Evolutionary conservation across 53 echinoderm and acorn worm species (phyloP).

Genomic region (Paelopatides confundens): DNA sequence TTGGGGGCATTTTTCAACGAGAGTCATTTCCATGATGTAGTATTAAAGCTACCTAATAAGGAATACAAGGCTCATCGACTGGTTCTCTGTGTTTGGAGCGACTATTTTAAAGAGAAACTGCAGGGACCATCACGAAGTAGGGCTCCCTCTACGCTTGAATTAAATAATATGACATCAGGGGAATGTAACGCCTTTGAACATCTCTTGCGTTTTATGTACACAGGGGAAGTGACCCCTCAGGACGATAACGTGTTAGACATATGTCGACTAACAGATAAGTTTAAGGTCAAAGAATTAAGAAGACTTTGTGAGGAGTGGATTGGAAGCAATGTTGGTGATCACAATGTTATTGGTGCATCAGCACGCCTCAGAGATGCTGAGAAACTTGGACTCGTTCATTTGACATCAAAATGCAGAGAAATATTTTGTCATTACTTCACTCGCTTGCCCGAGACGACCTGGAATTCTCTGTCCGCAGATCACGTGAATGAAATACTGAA

Average conservation of each 20-base stretch:
- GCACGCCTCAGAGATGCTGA: slow-evolving; percentile 49
- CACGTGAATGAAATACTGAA: slow-evolving; percentile 39
- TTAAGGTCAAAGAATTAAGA: slow-evolving; percentile 35
- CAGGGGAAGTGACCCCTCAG: slow-evolving; percentile 29
- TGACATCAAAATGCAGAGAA: slow-evolving; percentile 26
- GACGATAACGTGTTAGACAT: slow-evolving; percentile 33
- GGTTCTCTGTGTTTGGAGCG: slow-evolving; percentile 44
- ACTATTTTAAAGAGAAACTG: slow-evolving; percentile 22
- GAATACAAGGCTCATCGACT: slow-evolving; percentile 41
- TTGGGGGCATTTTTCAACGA: slow-evolving; percentile 39
- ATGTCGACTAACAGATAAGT: slow-evolving; percentile 27
- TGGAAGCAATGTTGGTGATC: slow-evolving; percentile 42
- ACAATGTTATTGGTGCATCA: slow-evolving; percentile 31
- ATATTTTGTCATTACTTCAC: slow-evolving; percentile 51
- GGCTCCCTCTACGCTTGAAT: background rate
- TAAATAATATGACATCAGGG: background rate
- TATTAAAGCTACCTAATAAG: slow-evolving; percentile 1
- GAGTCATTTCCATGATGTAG: slow-evolving; percentile 28
- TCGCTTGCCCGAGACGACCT: slow-evolving; percentile 24
- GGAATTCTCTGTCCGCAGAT: slow-evolving; percentile 38
- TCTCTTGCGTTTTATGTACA: slow-evolving; percentile 45
- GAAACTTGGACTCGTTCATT: slow-evolving; percentile 4
- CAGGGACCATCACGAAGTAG: slow-evolving; percentile 32
- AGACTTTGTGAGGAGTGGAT: slow-evolving; percentile 54
- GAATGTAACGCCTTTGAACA: slow-evolving; percentile 20